A percentile compares a stretch with the other conserved stretches of the same genome.
phyloP scores from a whole-genome alignment of 2,113 vertebrate genomes.

The Bubo bubo region DNA sequence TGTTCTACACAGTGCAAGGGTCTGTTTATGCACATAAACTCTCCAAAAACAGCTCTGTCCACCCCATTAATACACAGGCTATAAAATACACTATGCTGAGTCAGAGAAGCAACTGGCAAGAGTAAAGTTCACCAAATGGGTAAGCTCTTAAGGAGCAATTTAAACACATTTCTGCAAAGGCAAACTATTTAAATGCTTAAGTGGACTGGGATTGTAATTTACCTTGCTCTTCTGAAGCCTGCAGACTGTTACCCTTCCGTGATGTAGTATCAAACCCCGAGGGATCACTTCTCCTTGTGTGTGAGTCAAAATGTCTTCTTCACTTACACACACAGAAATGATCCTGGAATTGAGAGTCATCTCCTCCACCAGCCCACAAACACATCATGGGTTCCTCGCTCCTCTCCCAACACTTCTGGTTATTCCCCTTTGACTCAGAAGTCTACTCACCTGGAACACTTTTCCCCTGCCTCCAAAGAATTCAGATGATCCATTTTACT shows the following conservation, averaged over 20 bases:
- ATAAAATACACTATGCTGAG: not conserved
- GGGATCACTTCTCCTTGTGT: not conserved
- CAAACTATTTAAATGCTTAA: not conserved
- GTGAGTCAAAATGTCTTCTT: not conserved
- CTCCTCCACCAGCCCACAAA: not conserved
- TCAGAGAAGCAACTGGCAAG: not conserved
- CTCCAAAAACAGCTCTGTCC: not conserved
- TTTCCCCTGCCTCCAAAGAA: not conserved
- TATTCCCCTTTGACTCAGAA: not conserved
- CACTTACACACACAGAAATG: not conserved
- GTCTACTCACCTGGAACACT: not conserved
- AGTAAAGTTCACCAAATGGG: not conserved
- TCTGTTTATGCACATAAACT: not conserved
- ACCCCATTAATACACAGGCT: not conserved
- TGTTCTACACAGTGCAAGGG: not conserved
- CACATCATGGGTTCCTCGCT: not conserved
- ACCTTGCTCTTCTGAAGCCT: not conserved
- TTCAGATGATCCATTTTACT: not conserved
- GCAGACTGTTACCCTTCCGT: not conserved
- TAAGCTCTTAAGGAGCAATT: not conserved
- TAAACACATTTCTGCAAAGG: not conserved
- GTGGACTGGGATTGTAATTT: not conserved
- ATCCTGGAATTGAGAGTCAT: not conserved
- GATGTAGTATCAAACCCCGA: not conserved
- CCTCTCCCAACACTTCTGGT: not conserved